Evolutionary conservation across 1,140 invertebrate genomes (phyloP), one percentile per base, ranked within the genome.

Genomic region (Phenacoccus solenopsis): DNA sequence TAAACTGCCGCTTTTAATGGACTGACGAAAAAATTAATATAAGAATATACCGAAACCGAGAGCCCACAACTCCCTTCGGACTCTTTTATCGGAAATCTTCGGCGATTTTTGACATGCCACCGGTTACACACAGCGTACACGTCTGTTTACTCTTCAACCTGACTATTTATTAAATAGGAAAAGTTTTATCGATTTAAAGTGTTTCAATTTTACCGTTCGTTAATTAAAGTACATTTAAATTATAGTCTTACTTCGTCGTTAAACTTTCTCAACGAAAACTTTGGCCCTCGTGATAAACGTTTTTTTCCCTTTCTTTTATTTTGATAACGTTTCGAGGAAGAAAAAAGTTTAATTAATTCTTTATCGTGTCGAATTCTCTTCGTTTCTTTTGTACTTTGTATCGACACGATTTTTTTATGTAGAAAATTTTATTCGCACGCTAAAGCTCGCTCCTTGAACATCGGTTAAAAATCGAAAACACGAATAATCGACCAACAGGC

Each of bases 1-100:
- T 49, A 49, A 49, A 49, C 38, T n/a, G 38, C 38, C 38, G 38
- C 38, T 49, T 49, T 49, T 49, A 49, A 49, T 49, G 38, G 38
- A 49, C 5, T 49, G 38, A n/a, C 38, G 20, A 49, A n/a, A 49
- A 49, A 49, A 49, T 3, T 9, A n/a, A 49, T 3, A n/a, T 10
- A 49, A 49, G 20, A 49, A 16, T 16, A 32, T 3, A 49, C 38
- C 16, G 20, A 5, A 5, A 13, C 30, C 30, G 30, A 32, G 13
- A 32, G 30, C 30, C 30, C 5, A 32, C 5, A 32, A n/a, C n/a
- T 32, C 30, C 5, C 30, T 5, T 32, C 38, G 38, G 20, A 49
- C 20, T 9, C 12, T 16, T 49, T 49, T 5, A 2, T 32, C 30
- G 30, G 5, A 32, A 7, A 5, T 32, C 30, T 32, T 32, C 30